Percentiles rank a stretch among this genome's conserved stretches.
phyloP scores from a whole-genome alignment of 1,140 invertebrate species.

The Scaptomyza graminum region DNA sequence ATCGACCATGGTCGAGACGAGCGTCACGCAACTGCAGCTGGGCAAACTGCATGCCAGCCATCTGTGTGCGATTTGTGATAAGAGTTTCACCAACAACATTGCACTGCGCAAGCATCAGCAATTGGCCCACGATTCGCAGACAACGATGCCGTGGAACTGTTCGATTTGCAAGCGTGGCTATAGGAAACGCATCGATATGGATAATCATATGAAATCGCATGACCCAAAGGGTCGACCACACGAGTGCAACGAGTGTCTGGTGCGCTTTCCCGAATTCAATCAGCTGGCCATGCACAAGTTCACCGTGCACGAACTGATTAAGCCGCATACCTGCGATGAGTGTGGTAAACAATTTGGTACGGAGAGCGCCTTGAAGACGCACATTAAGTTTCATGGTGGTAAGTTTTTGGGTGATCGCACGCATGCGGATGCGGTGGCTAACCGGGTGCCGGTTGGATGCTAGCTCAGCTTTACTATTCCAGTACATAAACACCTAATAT shows the following conservation, averaged over 20 bases:
- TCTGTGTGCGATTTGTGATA: conserved; percentile 72
- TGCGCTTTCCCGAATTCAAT: conserved; percentile 74
- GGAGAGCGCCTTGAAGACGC: conserved; percentile 83
- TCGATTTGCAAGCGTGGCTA: conserved; percentile 76
- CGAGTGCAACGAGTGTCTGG: conserved; percentile 73
- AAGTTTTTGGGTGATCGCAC: conserved; percentile 60
- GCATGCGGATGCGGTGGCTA: conserved; percentile 58
- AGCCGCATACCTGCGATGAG: conserved; percentile 74
- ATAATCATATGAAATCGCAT: conserved; percentile 80
- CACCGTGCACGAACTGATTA: conserved; percentile 74
- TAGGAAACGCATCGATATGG: conserved; percentile 73
- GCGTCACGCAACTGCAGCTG: conserved; percentile 22
- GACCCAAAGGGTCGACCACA: conserved; percentile 74
- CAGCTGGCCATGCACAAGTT: conserved; percentile 77
- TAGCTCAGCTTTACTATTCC: conserved; percentile 34
- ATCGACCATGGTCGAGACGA: conserved; percentile 49
- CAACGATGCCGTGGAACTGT: conserved; percentile 72
- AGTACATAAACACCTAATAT: conserved; percentile 19
- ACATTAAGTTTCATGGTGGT: conserved; percentile 84
- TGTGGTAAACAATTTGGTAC: conserved; percentile 82
- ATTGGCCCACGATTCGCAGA: conserved; percentile 69
- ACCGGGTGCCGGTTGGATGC: conserved; percentile 46
- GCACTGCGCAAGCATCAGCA: conserved; percentile 75
- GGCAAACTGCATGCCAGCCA: conserved; percentile 60
- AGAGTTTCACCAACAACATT: conserved; percentile 72